Conservation (phyloP, 2,113 vertebrate species). For the Plecotus auritus region DNA sequence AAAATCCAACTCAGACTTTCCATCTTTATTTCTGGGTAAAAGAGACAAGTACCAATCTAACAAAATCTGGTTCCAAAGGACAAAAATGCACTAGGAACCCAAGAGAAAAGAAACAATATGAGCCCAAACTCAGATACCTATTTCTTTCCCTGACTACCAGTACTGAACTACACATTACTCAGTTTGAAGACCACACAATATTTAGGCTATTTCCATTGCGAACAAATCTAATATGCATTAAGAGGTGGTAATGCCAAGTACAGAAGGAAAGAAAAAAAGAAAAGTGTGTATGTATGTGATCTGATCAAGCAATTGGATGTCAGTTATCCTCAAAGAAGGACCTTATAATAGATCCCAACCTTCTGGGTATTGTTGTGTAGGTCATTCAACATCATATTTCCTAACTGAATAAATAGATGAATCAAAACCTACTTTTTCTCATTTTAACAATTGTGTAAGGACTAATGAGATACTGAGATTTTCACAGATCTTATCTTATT, state of each 20-base stretch:
- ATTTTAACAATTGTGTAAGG: neutral
- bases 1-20: slow-evolving; percentile 87
- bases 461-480: slow-evolving; percentile 10
- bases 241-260: slow-evolving; percentile 4
- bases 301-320: slow-evolving; percentile 12
- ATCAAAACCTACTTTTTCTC: slow-evolving; percentile 21
- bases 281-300: slow-evolving; percentile 12
- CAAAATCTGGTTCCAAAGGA: slow-evolving; percentile 51
- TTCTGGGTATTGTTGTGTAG: slow-evolving; percentile 2
- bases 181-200: slow-evolving; percentile 26
- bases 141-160: slow-evolving; percentile 1
- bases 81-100: slow-evolving; percentile 42
- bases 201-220: slow-evolving; percentile 14
- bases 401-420: neutral
- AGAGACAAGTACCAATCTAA: slow-evolving; percentile 68
- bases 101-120: slow-evolving; percentile 51
- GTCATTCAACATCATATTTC: slow-evolving; percentile 3
- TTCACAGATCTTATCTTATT: slow-evolving; percentile 17
- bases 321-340: neutral
- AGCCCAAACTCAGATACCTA: slow-evolving; percentile 40
- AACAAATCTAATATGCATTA: slow-evolving; percentile 25
- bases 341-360: slow-evolving; percentile 20
- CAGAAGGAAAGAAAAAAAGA: neutral
- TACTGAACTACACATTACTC: slow-evolving; percentile 11
- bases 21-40: slow-evolving; percentile 84